Conservation (phyloP, 2,113 vertebrate genomes). For the Eretmodus cyanostictus region DNA sequence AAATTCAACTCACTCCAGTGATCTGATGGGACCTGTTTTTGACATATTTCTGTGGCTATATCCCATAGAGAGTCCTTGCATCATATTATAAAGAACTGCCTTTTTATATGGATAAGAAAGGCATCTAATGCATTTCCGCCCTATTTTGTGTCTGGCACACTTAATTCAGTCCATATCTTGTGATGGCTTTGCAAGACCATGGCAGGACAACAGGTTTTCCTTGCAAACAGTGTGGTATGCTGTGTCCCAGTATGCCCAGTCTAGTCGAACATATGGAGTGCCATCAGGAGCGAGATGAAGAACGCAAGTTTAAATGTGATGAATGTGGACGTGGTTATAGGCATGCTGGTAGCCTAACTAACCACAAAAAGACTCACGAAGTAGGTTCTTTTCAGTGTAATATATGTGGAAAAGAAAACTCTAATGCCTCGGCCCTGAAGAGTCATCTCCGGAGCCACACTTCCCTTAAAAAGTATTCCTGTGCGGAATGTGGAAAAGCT, state of each 20-base stretch:
- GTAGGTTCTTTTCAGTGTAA: conserved; percentile 78
- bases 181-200: conserved; percentile 57
- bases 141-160: conserved; percentile 17
- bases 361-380: conserved; percentile 81
- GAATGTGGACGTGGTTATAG: conserved; percentile 82
- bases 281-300: conserved; percentile 61
- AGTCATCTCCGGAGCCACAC: conserved; percentile 74
- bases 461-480: conserved; percentile 68
- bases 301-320: conserved; percentile 78
- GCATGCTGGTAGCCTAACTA: conserved; percentile 82
- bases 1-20: not conserved
- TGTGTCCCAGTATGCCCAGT: conserved; percentile 56
- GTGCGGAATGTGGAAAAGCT: conserved; percentile 65
- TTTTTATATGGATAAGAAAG: not conserved
- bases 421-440: conserved; percentile 70
- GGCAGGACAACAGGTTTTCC: conserved; percentile 57
- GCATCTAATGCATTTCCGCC: conserved; percentile 41
- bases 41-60: not conserved
- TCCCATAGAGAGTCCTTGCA: not conserved
- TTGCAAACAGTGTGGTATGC: conserved; percentile 63
- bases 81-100: not conserved
- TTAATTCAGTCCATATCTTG: not conserved
- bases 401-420: conserved; percentile 74
- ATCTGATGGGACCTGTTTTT: not conserved
- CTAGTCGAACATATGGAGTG: conserved; percentile 61